Evolutionary conservation across 1,140 invertebrate species (phyloP), one percentile per base, ranked within the genome.

Genomic region (Drosophila neocordata): DNA sequence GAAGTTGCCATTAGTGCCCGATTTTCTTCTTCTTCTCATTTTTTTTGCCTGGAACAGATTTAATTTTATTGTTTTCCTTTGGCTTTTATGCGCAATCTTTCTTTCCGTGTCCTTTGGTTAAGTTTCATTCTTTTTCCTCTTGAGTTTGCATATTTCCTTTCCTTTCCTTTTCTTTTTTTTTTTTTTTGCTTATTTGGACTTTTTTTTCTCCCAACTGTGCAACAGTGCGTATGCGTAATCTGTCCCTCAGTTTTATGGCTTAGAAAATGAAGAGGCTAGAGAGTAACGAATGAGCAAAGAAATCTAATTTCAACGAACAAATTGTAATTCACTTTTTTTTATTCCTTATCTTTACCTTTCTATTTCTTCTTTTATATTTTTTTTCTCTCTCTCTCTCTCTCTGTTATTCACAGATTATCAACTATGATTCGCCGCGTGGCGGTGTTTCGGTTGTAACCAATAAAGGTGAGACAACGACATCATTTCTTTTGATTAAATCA

Each of bases 351-450:
- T 6, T 6, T 77, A 55, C 48, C 37, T 66, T 61, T 75, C 48
- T 70, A 75, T 73, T 55, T 64, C 58, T 52, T 52, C 22, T 37
- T 55, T 24, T 24, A 4, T 24, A 24, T 4, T 4, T 24, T 24
- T 31, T 3, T 3, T 44, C 35, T 69, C 35, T 53, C 35, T 62
- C 53, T 72, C 41, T 72, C 73, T 73, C 41, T 79, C 27, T 35
- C 52, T 37, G 9, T 72, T 55, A 59, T 65, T 78, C 67, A 55
- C 93, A 96, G 96, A 96, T 96, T 92, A 97, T 97, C 92, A 97
- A 97, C 94, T 97, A 97, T 93, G 96, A 97, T 92, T 97, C 96
- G 65, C 95, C 96, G 1, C 93, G 96, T 62, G 96, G 96, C 34
- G 96, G 96, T 1, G 96, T 92, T 15, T 91, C 90, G 7, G 96